A percentile compares a stretch with the other conserved stretches of the same genome.
phyloP scores from a whole-genome alignment of 2,888 invertebrate species.

The Creontiades dilutus region DNA sequence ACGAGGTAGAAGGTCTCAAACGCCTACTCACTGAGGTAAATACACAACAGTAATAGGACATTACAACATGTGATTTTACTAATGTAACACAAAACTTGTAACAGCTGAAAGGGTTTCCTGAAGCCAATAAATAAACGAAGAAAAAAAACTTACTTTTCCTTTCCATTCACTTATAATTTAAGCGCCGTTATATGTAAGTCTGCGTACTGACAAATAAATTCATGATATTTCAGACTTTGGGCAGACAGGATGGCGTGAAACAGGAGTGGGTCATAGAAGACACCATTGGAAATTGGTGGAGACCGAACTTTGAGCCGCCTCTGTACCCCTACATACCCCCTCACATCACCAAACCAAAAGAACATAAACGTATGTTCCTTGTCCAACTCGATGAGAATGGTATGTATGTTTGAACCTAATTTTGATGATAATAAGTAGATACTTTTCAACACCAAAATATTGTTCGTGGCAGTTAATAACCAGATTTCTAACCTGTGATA shows the following conservation, averaged over 20 bases:
- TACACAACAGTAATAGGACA: neutral
- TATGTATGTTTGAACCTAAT: constrained; percentile 75
- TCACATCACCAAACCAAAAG: constrained; percentile 99
- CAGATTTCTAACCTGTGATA: neutral
- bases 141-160: too few species aligned
- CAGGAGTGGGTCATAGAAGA: constrained; percentile 99
- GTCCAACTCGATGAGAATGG: constrained; percentile 97
- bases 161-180: too few species aligned
- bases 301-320: constrained; percentile 99
- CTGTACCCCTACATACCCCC: constrained; percentile 99
- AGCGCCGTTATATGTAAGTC: too few species aligned
- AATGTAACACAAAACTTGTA: too few species aligned
- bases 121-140: too few species aligned
- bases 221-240: constrained; percentile 87
- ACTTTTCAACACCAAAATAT: too few species aligned
- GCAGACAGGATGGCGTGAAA: constrained; percentile 96
- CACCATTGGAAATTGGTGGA: constrained; percentile 99
- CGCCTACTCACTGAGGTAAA: constrained; percentile 89
- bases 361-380: constrained; percentile 97
- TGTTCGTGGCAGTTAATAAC: too few species aligned
- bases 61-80: too few species aligned
- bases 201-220: too few species aligned
- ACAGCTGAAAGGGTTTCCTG: too few species aligned
- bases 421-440: too few species aligned
- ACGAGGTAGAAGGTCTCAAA: constrained; percentile 98